A percentile compares a stretch with the other conserved stretches of the same genome.
Conservation (phyloP, 2,888 invertebrate genomes). For the Vesta saturnalis region DNA sequence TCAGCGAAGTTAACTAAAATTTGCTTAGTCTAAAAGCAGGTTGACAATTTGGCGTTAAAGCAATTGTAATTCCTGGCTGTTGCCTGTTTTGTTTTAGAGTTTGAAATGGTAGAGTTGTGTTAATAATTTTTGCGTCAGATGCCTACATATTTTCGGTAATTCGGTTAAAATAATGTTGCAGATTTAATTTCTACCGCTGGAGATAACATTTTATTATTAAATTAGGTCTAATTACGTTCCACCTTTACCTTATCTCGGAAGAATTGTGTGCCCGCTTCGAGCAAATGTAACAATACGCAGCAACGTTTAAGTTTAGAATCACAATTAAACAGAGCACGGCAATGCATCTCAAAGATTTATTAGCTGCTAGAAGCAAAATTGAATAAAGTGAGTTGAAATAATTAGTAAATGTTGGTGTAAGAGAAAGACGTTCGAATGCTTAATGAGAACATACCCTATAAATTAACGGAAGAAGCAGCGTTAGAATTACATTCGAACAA, state of each 20-base stretch:
- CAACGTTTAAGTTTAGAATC: conserved; percentile 39
- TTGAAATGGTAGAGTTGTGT: conserved; percentile 8
- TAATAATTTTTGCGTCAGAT: conserved; percentile 36
- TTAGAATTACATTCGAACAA: conserved; percentile 53
- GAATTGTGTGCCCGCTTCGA: conserved; percentile 30
- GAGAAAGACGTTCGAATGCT: conserved; percentile 52
- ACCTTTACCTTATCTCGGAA: conserved; percentile 34
- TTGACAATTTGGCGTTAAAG: background rate
- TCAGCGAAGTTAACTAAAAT: conserved; percentile 6
- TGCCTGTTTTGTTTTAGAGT: conserved; percentile 2
- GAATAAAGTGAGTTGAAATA: conserved; percentile 54
- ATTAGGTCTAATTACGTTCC: conserved; percentile 38
- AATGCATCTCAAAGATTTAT: conserved; percentile 44
- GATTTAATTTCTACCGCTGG: conserved; percentile 27
- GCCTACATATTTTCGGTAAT: conserved; percentile 32
- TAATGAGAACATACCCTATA: conserved; percentile 57
- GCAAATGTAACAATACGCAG: conserved; percentile 36
- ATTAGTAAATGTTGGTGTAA: conserved; percentile 54
- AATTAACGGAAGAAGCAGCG: conserved; percentile 53
- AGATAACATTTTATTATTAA: conserved; percentile 39
- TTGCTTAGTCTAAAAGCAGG: conserved; percentile 2
- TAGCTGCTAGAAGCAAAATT: conserved; percentile 50
- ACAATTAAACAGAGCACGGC: conserved; percentile 41
- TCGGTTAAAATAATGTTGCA: conserved; percentile 21
- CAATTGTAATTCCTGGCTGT: conserved; percentile 6